Evolutionary conservation across 2,888 invertebrate species (phyloP).

Genomic region (Alcis repandata): DNA sequence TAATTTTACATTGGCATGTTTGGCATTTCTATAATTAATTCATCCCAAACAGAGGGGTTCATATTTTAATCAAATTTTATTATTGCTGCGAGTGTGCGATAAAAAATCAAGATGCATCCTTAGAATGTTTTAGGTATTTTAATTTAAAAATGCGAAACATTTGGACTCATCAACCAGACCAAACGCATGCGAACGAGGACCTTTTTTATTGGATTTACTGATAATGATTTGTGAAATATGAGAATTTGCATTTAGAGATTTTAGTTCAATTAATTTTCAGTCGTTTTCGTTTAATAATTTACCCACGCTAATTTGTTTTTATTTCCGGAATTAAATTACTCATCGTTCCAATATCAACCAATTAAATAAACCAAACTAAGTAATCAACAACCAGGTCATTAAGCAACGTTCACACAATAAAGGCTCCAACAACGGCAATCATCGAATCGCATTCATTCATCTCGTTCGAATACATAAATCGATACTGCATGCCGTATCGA

Average conservation of each 20-base stretch:
- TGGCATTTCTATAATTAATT: slow-evolving; percentile 77
- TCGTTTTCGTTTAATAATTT: background rate
- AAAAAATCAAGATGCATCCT: slow-evolving; percentile 60
- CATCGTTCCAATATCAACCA: slow-evolving; percentile 13
- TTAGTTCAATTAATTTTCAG: background rate
- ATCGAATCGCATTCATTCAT: slow-evolving; percentile 69
- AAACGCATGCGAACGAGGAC: background rate
- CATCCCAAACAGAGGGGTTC: slow-evolving; percentile 69
- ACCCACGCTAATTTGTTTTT: background rate
- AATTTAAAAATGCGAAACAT: slow-evolving; percentile 66
- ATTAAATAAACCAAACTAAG: slow-evolving; percentile 36
- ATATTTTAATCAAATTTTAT: slow-evolving; percentile 80
- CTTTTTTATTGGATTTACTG: background rate
- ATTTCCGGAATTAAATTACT: slow-evolving; percentile 7
- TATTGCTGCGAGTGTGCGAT: slow-evolving; percentile 68
- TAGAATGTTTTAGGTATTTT: slow-evolving; percentile 64
- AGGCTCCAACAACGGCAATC: slow-evolving; percentile 59
- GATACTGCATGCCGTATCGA: slow-evolving; percentile 81
- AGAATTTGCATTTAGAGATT: background rate
- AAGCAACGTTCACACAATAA: slow-evolving; percentile 64
- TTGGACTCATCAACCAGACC: slow-evolving; percentile 48
- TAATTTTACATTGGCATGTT: slow-evolving; percentile 71
- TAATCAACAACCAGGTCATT: slow-evolving; percentile 35
- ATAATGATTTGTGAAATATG: background rate
- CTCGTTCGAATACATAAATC: slow-evolving; percentile 77